These are phyloP conservation scores for Coccyzus lansbergi DNA, from an alignment of 2,797 vertebrate species.

Conservation along the genomic window DNA sequence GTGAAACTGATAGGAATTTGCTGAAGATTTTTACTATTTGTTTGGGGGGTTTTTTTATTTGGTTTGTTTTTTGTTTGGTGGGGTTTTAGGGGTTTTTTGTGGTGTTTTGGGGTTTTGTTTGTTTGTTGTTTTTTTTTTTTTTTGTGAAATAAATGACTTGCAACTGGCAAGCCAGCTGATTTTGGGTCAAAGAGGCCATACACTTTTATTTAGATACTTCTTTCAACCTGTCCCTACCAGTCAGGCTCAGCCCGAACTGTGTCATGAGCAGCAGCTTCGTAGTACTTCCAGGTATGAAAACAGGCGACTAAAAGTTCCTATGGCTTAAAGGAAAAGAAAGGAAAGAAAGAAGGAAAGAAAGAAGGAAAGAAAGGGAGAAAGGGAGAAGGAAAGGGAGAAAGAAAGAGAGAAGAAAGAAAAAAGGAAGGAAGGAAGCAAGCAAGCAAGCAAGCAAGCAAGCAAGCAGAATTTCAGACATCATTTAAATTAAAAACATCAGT, in stretches of 20 bases:
- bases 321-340: neutral
- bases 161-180: neutral
- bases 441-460: no score
- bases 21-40: constrained; percentile 3
- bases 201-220: constrained; percentile 37
- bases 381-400: no score
- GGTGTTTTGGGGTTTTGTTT: no score
- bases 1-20: constrained; percentile 54
- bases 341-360: no score
- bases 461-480: neutral
- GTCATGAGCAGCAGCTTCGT: neutral
- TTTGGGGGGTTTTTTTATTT: no score
- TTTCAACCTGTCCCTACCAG: constrained; percentile 6
- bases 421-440: no score
- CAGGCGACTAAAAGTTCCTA: neutral
- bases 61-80: no score
- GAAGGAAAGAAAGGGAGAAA: no score
- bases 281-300: constrained; percentile 17
- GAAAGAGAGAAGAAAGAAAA: no score
- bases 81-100: no score
- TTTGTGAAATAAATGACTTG: neutral
- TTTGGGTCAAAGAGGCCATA: constrained; percentile 9
- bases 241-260: neutral
- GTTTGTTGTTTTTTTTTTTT: neutral
- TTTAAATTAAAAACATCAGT: neutral